Evolutionary conservation across 2,888 invertebrate species (phyloP).

Genomic region (Callyntrura sp.): DNA sequence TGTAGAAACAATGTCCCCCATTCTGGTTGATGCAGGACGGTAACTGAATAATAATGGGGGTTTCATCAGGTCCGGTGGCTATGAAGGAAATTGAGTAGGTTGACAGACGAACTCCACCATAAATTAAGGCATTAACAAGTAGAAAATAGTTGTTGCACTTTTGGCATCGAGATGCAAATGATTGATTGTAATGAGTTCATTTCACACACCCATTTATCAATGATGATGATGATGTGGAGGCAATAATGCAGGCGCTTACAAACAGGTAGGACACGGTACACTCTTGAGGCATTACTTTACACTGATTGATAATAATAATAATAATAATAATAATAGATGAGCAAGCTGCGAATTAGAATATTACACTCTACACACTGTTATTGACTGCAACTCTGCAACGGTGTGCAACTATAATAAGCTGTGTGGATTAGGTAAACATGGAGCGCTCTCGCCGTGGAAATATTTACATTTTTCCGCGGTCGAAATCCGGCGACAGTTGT

Average conservation of each 20-base stretch:
- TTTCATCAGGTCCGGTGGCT: slow-evolving; percentile 37
- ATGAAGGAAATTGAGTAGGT: slow-evolving; percentile 47
- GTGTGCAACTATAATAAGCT: too few relatives aligned
- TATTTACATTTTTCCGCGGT: too few relatives aligned
- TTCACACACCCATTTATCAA: neutral
- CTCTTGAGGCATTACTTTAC: neutral
- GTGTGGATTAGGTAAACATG: too few relatives aligned
- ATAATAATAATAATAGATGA: slow-evolving; percentile 22
- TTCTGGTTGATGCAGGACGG: neutral
- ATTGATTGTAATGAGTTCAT: slow-evolving; percentile 2
- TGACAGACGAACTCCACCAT: slow-evolving; percentile 53
- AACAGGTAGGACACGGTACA: too few relatives aligned
- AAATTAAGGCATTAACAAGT: slow-evolving; percentile 42
- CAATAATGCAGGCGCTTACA: too few relatives aligned
- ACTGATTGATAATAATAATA: slow-evolving; percentile 17
- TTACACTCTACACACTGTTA: too few relatives aligned
- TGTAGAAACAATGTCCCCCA: neutral
- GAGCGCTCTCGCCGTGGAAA: too few relatives aligned
- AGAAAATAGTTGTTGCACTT: neutral
- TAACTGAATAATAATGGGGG: slow-evolving; percentile 7
- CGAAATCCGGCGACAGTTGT: too few relatives aligned
- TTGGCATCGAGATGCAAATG: neutral
- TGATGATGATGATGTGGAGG: too few relatives aligned
- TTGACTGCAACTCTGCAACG: too few relatives aligned
- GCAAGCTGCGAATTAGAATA: too few relatives aligned